Evolutionary conservation across 1,140 invertebrate genomes (phyloP), one percentile per base, ranked within the genome.

Genomic region (Drosophila bocqueti): DNA sequence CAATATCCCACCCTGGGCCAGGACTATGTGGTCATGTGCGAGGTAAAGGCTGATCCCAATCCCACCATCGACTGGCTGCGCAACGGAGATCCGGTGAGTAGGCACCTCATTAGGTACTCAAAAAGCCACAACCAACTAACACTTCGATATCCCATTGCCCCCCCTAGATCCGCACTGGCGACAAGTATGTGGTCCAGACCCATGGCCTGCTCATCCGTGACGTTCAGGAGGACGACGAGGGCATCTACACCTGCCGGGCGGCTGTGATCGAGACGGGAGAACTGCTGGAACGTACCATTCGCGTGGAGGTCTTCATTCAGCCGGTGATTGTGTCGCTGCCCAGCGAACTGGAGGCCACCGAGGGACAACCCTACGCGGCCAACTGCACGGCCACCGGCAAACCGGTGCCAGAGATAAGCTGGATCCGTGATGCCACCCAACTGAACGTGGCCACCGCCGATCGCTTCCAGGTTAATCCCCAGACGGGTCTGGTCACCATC

Each of bases 1-100:
- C 98, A 98, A 93, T 96, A 95, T 91, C 96, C 97, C 0, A 96
- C 96, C n/a, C 94, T 96, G 29, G 96, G 95, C 6, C 94, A 95
- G 60, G 95, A 97, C 72, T 97, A 96, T 83, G 95, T 95, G 92
- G 95, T 98, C 10, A 95, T 95, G 89, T 99, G 98, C 84, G 95
- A 96, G 93, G 97, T 98, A 0, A 95, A 95, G 54, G 97, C 97
- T 1, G 96, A 96, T 92, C 98, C 98, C 16, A 94, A 96, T 31
- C 97, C 98, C 0, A 94, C 94, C 15, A 95, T 98, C 15, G 96
- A 97, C 89, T 98, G 97, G 98, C 94, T 95, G 49, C 96, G 96
- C 91, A 96, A 98, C 92, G 96, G 95, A n/a, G 94, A 95, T 74
- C 92, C 94, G 47, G 94, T 96, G 93, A 93, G 79, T 85, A 66